Evolutionary conservation across 2,113 vertebrate species (phyloP).

Genomic region (Loxodonta africana): DNA sequence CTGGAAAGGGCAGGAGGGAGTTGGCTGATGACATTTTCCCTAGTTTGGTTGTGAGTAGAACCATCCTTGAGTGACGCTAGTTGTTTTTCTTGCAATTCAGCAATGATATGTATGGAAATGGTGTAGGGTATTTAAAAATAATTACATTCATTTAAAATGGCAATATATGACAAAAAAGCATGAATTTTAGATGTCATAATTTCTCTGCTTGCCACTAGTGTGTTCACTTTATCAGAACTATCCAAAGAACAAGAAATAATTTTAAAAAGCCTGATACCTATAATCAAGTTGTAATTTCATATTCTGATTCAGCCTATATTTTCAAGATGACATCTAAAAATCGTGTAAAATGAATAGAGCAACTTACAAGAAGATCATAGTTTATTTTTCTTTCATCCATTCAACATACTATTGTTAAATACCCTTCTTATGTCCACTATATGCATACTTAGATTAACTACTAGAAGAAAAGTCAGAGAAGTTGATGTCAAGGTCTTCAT

Average conservation of each 20-base stretch:
- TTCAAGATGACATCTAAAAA: conserved; percentile 66
- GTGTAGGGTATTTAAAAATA: conserved; percentile 74
- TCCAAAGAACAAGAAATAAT: conserved; percentile 64
- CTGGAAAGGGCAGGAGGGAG: background rate
- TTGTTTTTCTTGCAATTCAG: conserved; percentile 68
- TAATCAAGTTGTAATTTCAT: conserved; percentile 69
- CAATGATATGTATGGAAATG: conserved; percentile 66
- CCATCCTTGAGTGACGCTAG: conserved; percentile 27
- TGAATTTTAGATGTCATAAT: conserved; percentile 74
- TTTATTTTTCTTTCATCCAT: background rate
- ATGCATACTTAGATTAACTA: background rate
- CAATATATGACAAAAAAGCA: conserved; percentile 76
- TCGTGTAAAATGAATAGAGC: background rate
- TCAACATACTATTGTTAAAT: conserved; percentile 7
- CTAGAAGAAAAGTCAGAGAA: background rate
- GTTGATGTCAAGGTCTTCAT: background rate
- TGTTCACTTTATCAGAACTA: conserved; percentile 67
- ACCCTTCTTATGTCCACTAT: background rate
- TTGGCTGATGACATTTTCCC: background rate
- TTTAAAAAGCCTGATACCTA: conserved; percentile 68
- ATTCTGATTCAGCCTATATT: background rate
- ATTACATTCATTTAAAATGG: conserved; percentile 73
- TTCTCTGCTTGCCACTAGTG: conserved; percentile 60
- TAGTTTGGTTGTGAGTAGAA: background rate
- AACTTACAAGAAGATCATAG: background rate